phyloP scores from a whole-genome alignment of 2,113 vertebrate genomes.

The Paratilapia polleni region DNA sequence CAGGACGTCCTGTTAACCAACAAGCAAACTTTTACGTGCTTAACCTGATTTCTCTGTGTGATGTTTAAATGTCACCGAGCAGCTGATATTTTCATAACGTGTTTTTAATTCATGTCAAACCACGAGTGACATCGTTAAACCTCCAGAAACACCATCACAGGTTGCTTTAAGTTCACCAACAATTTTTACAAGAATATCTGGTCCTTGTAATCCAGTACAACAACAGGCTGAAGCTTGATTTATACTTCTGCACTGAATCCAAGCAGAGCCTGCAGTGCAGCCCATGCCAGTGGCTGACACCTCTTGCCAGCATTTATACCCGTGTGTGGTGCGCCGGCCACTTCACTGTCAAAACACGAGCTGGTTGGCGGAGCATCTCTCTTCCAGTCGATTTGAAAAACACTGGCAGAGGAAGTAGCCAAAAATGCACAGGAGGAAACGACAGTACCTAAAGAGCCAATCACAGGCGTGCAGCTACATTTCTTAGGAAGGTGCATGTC shows the following conservation, averaged over 20 bases:
- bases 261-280: too few species aligned
- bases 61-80: too few species aligned
- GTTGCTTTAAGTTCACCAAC: neutral
- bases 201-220: rapidly evolving
- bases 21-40: neutral
- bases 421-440: too few species aligned
- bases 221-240: rapidly evolving
- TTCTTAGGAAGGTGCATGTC: too few species aligned
- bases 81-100: neutral
- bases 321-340: neutral
- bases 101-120: neutral
- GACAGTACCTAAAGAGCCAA: too few species aligned
- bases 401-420: too few species aligned
- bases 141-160: neutral
- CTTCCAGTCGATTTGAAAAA: rapidly evolving
- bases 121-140: neutral
- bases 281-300: too few species aligned
- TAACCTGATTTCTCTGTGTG: neutral
- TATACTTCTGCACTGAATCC: too few species aligned
- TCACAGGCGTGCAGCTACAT: too few species aligned
- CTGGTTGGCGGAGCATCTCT: rapidly evolving
- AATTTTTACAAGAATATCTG: neutral
- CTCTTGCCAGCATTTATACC: too few species aligned
- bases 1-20: neutral
- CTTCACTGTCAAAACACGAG: neutral